Percentiles rank a stretch among this genome's conserved stretches.
These are phyloP conservation scores for Thamnophis elegans DNA, from an alignment of 2,797 vertebrate species.

Conservation along the genomic window DNA sequence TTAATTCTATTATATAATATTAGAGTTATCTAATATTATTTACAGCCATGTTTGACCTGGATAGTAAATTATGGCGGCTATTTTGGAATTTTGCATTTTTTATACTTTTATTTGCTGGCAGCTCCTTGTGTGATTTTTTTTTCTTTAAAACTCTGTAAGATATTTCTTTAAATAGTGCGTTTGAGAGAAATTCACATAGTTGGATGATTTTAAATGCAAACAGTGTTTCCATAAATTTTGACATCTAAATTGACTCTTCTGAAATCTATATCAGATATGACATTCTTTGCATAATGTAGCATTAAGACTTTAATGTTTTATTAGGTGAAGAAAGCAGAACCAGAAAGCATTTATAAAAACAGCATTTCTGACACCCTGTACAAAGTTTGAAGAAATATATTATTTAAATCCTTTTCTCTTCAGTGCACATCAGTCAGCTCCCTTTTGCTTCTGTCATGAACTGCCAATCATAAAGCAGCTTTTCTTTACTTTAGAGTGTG, in stretches of 20 bases:
- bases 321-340: constrained; percentile 16
- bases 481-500: constrained; percentile 37
- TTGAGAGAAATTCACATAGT: neutral
- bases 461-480: constrained; percentile 34
- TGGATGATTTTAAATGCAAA: neutral
- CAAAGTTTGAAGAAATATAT: constrained; percentile 35
- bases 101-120: neutral
- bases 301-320: constrained; percentile 30
- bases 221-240: constrained; percentile 13
- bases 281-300: constrained; percentile 3
- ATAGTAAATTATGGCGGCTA: neutral
- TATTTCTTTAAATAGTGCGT: neutral
- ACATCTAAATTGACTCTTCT: neutral
- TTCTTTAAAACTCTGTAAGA: neutral
- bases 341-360: constrained; percentile 43
- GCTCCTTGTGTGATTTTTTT: neutral
- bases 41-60: neutral
- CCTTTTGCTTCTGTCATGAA: constrained; percentile 23
- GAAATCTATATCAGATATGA: constrained; percentile 1
- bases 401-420: constrained; percentile 22
- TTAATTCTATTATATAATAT: neutral
- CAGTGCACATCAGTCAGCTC: constrained; percentile 29
- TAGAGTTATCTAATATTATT: neutral
- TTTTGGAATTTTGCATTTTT: neutral
- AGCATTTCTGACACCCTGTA: constrained; percentile 25